Evolutionary conservation across 2,113 vertebrate genomes (phyloP).

Genomic region (Clupea harengus): DNA sequence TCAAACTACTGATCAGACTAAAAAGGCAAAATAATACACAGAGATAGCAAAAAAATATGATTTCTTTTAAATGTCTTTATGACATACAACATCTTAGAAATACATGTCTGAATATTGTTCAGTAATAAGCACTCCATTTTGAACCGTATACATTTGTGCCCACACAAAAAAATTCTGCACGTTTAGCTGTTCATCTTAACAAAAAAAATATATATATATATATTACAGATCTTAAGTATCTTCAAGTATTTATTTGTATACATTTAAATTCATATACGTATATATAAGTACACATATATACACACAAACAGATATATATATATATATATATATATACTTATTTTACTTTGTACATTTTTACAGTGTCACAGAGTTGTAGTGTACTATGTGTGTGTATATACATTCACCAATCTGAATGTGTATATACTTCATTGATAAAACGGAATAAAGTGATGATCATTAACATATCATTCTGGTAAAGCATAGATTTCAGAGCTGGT

Average conservation of each 20-base stretch:
- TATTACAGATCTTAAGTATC: slow-evolving; percentile 52
- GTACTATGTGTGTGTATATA: slow-evolving; percentile 23
- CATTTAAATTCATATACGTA: slow-evolving; percentile 46
- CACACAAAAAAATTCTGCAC: slow-evolving; percentile 37
- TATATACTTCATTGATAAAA: slow-evolving; percentile 28
- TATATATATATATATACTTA: slow-evolving; percentile 41
- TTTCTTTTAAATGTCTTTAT: slow-evolving; percentile 48
- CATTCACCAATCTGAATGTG: slow-evolving; percentile 36
- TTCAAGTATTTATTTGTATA: slow-evolving; percentile 54
- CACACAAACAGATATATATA: slow-evolving; percentile 35
- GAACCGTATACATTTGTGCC: slow-evolving; percentile 28
- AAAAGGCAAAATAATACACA: slow-evolving; percentile 27
- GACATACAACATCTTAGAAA: slow-evolving; percentile 47
- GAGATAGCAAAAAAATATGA: slow-evolving; percentile 27
- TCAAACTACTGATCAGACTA: background rate
- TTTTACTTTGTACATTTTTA: slow-evolving; percentile 38
- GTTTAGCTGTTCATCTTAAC: slow-evolving; percentile 49
- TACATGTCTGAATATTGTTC: slow-evolving; percentile 44
- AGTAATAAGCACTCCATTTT: slow-evolving; percentile 40
- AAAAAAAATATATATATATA: slow-evolving; percentile 56
- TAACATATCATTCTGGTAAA: slow-evolving; percentile 13
- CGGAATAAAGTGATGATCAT: slow-evolving; percentile 25
- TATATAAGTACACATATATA: slow-evolving; percentile 50
- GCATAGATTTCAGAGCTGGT: slow-evolving; percentile 13
- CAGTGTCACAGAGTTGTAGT: slow-evolving; percentile 31